Evolutionary conservation across 2,797 vertebrate genomes (phyloP), one percentile per base, ranked within the genome.

Genomic region (Fratercula arctica): DNA sequence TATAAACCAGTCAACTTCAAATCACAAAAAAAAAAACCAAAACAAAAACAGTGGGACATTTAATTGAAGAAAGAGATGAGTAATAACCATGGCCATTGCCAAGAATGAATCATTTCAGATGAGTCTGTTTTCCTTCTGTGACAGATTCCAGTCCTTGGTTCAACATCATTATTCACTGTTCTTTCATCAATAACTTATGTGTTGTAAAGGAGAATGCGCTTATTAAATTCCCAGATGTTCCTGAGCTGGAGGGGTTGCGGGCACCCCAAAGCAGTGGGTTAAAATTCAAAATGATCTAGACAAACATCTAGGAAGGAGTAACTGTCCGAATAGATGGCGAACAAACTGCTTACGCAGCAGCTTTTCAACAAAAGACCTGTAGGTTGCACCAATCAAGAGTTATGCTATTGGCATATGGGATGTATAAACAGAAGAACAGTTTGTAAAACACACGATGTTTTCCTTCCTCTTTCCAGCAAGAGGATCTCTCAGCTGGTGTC

Each of bases 111-210:
- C 60, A 87, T 91, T 88, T 91, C 79, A 72, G 73, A 91, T 75
- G n/a, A 91, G 45, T 70, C 81, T 95, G 64, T 91, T 96, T 93
- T 85, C 54, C 84, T 91, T 79, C 70, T 56, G 26, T 92, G 89
- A 63, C 87, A 77, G 63, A 80, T 74, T 73, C 64, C 60, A 85
- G 68, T 60, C 72, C 39, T 87, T 87, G 50, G 15, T 94, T 93
- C 67, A 50, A 59, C 67, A 29, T 87, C 70, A 56, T 73, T 89
- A 54, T 95, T 85, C 66, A 39, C 85, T 83, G 33, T 77, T 83
- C 64, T 70, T 70, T 77, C 93, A 64, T 92, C 78, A 89, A 48
- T 80, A 85, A 85, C 75, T 93, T 67, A 54, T 25, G 24, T 87
- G 45, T 51, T 84, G 59, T 33, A 51, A 53, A 31, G 26, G 39